A percentile compares a stretch with the other conserved stretches of the same genome.
These are phyloP conservation scores for Poeciliopsis gracilis DNA, from an alignment of 2,797 vertebrate species.

Conservation along the genomic window DNA sequence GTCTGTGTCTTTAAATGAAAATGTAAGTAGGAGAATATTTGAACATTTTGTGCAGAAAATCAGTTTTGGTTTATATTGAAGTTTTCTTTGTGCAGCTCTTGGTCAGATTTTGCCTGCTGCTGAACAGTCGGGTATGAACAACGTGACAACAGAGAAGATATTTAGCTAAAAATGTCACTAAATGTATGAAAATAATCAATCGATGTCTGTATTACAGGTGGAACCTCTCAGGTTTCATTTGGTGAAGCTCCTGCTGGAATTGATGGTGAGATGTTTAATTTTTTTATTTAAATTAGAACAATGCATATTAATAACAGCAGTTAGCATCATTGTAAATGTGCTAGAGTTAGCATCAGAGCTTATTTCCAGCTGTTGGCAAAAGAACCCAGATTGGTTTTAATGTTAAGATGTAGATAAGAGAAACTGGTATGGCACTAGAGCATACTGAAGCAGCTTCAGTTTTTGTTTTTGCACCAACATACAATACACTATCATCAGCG, in stretches of 20 bases:
- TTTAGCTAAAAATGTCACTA: background rate
- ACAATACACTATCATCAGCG: no score
- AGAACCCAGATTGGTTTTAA: no score
- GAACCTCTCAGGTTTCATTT: slow-evolving; percentile 57
- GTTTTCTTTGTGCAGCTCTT: slow-evolving; percentile 43
- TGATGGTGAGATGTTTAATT: slow-evolving; percentile 56
- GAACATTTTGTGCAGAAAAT: background rate
- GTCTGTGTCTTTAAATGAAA: background rate
- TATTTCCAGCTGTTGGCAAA: no score
- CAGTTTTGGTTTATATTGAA: background rate
- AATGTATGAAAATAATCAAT: background rate
- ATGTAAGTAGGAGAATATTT: slow-evolving; percentile 43
- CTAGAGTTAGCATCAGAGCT: no score
- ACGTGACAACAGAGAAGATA: background rate
- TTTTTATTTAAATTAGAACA: no score
- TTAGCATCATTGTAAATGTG: no score
- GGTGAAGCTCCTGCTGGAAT: slow-evolving; percentile 67
- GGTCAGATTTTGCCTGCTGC: slow-evolving; percentile 46
- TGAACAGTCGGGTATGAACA: slow-evolving; percentile 61
- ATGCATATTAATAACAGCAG: no score
- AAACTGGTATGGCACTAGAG: no score
- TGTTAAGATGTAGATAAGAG: no score
- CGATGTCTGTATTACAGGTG: slow-evolving; percentile 40
- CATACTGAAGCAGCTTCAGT: no score
- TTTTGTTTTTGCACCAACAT: no score